Evolutionary conservation across 1,140 invertebrate species (phyloP).

Genomic region (Drosophila ambigua): DNA sequence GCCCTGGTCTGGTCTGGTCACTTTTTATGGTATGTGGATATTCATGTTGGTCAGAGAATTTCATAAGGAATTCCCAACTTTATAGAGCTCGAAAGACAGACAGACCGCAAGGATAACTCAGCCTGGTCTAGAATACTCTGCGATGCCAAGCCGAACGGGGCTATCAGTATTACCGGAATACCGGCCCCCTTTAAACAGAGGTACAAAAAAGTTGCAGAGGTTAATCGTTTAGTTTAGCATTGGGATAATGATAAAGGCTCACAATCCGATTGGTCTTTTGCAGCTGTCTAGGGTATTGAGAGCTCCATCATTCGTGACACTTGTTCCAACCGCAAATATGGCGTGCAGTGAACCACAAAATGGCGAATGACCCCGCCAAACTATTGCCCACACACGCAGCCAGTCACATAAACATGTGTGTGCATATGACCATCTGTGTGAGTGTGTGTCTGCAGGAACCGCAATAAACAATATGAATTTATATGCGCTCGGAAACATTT

Average conservation of each 20-base stretch:
- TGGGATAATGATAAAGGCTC: too few relatives aligned
- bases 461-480: constrained; percentile 79
- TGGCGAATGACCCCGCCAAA: constrained; percentile 43
- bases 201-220: too few relatives aligned
- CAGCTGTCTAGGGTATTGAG: not conserved
- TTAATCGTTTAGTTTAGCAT: too few relatives aligned
- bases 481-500: constrained; percentile 76
- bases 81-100: constrained; percentile 6
- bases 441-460: constrained; percentile 29
- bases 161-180: too few relatives aligned
- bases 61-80: constrained; percentile 3
- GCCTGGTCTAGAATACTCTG: too few relatives aligned
- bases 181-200: too few relatives aligned
- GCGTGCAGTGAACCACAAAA: constrained; percentile 49
- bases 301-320: not conserved
- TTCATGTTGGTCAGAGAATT: constrained; percentile 23
- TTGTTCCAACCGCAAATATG: constrained; percentile 20
- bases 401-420: too few relatives aligned
- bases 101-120: not conserved
- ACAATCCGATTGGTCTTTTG: too few relatives aligned
- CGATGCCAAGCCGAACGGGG: too few relatives aligned
- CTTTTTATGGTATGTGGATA: constrained; percentile 25
- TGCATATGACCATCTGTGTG: constrained; percentile 1
- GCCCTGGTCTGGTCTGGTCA: constrained; percentile 14
- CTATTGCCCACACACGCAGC: constrained; percentile 6